These are phyloP conservation scores for Noctua comes DNA, from an alignment of 2,888 invertebrate species.

Conservation along the genomic window DNA sequence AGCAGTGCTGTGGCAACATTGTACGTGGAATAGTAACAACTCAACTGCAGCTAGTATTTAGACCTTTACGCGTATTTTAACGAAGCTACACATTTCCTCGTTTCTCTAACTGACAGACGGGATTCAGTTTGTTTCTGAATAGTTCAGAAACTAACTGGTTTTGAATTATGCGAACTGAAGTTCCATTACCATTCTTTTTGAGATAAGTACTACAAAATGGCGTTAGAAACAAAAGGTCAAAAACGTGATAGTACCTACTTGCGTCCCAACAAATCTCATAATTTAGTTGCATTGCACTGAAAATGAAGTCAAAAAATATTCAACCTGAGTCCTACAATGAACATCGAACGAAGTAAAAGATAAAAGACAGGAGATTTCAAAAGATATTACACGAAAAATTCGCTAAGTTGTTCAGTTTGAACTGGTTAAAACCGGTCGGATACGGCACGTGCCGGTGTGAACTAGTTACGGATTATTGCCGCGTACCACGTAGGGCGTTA, in stretches of 20 bases:
- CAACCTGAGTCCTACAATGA: background rate
- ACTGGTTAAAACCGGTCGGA: conserved; percentile 48
- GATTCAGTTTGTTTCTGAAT: no score
- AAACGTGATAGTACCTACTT: background rate
- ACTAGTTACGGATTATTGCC: conserved; percentile 65
- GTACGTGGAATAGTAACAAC: no score
- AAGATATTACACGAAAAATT: conserved; percentile 31
- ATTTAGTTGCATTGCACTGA: background rate
- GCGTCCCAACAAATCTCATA: background rate
- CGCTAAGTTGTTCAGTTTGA: conserved; percentile 28
- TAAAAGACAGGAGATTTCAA: conserved; percentile 25
- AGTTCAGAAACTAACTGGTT: no score
- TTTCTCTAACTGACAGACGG: no score
- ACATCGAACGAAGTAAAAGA: background rate
- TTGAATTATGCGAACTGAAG: no score
- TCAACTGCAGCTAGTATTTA: no score
- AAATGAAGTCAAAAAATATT: background rate
- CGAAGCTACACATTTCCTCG: no score
- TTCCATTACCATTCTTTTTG: no score
- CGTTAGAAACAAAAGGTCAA: background rate
- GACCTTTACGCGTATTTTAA: no score
- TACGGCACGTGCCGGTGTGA: conserved; percentile 57
- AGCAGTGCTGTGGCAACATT: no score
- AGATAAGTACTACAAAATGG: no score
- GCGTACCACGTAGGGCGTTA: conserved; percentile 41